Evolutionary conservation across 2,797 vertebrate genomes (phyloP), one percentile per base, ranked within the genome.

Genomic region (Anabacerthia variegaticeps): DNA sequence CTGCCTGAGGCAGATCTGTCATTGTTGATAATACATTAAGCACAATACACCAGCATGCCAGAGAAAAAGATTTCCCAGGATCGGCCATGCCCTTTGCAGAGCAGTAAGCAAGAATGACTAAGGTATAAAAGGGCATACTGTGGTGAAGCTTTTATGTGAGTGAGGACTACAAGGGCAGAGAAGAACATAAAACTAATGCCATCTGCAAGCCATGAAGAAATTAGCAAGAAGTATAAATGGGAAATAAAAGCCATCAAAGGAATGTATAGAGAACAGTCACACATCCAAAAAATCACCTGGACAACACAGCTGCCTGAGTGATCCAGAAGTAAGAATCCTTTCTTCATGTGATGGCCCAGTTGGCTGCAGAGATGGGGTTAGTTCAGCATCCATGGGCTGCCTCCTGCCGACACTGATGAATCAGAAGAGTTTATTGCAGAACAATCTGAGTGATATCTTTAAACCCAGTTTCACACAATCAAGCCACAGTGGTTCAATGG

Each of bases 1-100:
- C 75, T 92, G 88, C 96, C 94, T 16, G 67, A 90, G 92, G 95
- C 94, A 59, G 73, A 34, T 80, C 79, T 93, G 85, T 79, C 93
- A 72, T 65, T 93, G 80, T 69, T 92, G 92, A 78, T 95, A 84
- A 91, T 92, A 56, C 66, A 80, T 80, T 88, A 91, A 93, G 88
- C 75, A 78, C 76, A 93, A 72, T 62, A 69, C 71, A 93, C 79
- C 93, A 95, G 85, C 55, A 58, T 67, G 88, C 55, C 59, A 71
- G 76, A 81, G 80, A 66, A 80, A 56, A 73, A 75, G 77, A 75
- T 86, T 94, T 88, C 88, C 83, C 83, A 66, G 90, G 90, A 85
- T 76, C 2, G 3, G 49, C 85, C 66, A 7, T 94, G 89, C 63
- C 80, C 88, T 95, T 93, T 93, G 74, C 67, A 51, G 49, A 93